A percentile compares a stretch with the other conserved stretches of the same genome.
Evolutionary conservation across 2,797 vertebrate genomes (phyloP).

Genomic region (Spinibarbus caldwelli): DNA sequence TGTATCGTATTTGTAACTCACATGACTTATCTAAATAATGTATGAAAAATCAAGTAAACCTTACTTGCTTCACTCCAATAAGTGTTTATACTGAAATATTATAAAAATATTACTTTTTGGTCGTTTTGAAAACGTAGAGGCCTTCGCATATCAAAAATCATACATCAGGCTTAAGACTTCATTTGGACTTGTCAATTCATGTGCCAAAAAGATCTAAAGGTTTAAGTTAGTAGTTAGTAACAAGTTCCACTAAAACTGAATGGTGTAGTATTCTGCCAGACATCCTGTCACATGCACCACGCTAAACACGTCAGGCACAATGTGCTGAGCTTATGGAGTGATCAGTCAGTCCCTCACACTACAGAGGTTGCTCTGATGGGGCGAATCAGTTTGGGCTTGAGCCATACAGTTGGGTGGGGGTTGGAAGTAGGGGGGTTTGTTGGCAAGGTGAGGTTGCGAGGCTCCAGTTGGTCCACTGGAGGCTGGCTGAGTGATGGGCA

Average conservation of each 20-base stretch:
- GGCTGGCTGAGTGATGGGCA: constrained; percentile 73
- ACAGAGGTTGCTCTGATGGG: constrained; percentile 61
- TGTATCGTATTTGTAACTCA: no score
- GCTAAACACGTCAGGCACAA: constrained; percentile 2
- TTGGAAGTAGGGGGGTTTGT: constrained; percentile 45
- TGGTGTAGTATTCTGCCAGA: background rate
- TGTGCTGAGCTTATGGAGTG: constrained; percentile 44
- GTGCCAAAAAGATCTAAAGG: background rate
- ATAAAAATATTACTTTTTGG: background rate
- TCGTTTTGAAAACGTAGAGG: background rate
- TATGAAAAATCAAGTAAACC: background rate
- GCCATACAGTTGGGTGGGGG: constrained; percentile 52
- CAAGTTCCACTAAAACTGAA: background rate
- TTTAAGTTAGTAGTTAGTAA: background rate
- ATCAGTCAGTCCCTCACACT: constrained; percentile 52
- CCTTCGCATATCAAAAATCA: background rate
- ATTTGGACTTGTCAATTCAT: background rate
- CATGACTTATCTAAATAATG: no score
- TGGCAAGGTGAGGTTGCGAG: constrained; percentile 62
- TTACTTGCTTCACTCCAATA: background rate
- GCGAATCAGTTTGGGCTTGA: constrained; percentile 57
- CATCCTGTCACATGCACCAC: background rate
- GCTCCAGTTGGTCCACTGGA: constrained; percentile 79
- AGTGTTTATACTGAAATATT: background rate
- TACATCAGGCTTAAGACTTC: background rate